Evolutionary conservation across 2,797 vertebrate species (phyloP).

Genomic region (Lindbergichthys nudifrons): DNA sequence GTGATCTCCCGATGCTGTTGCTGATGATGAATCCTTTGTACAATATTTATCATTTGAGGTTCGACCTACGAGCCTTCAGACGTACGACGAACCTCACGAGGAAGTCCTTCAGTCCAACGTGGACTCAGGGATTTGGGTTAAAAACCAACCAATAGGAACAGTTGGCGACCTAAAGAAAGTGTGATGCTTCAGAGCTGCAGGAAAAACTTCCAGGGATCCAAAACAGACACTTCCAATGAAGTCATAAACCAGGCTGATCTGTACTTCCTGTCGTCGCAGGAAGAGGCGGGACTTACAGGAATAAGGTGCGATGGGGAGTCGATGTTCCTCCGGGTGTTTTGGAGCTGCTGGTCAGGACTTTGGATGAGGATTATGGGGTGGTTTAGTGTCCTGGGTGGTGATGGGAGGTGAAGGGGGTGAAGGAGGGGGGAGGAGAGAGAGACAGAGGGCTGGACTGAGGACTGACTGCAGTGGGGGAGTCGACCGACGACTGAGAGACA

Average conservation of each 20-base stretch:
- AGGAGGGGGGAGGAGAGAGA: constrained; percentile 78
- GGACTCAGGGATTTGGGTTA: neutral
- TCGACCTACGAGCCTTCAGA: too few relatives aligned
- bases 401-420: constrained; percentile 76
- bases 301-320: constrained; percentile 12
- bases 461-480: constrained; percentile 67
- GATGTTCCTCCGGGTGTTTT: neutral
- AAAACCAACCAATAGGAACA: neutral
- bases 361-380: neutral
- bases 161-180: neutral
- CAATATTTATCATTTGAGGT: too few relatives aligned
- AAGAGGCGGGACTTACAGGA: constrained; percentile 47
- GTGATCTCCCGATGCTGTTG: neutral
- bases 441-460: constrained; percentile 75
- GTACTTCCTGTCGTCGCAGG: neutral
- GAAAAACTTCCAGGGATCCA: neutral
- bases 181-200: neutral
- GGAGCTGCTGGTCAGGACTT: constrained; percentile 29
- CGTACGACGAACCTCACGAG: too few relatives aligned
- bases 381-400: constrained; percentile 78
- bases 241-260: neutral
- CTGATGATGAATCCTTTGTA: constrained; percentile 15
- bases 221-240: neutral
- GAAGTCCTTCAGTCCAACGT: too few relatives aligned
- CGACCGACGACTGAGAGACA: constrained; percentile 76